phyloP scores from a whole-genome alignment of 1,140 invertebrate species.

The Cyphomyrmex costatus region DNA sequence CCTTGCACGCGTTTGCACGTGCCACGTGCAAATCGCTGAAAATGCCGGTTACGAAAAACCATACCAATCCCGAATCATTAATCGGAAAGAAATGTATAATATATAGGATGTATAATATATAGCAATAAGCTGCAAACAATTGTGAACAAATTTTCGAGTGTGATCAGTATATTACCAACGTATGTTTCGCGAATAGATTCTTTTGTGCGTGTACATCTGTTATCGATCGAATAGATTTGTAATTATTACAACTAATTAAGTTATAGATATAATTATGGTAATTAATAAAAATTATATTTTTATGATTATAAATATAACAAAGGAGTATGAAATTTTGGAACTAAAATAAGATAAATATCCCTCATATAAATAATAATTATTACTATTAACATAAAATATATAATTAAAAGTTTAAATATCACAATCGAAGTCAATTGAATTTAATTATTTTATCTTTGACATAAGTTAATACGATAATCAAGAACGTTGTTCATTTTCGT shows the following conservation, averaged over 20 bases:
- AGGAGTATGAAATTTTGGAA: slow-evolving; percentile 8
- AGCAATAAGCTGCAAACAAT: not conserved
- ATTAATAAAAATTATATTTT: slow-evolving; percentile 7
- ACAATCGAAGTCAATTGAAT: not conserved
- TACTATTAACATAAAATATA: not conserved
- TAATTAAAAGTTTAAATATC: not conserved
- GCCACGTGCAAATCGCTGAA: slow-evolving; percentile 23
- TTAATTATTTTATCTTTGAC: not conserved
- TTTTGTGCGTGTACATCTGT: not conserved
- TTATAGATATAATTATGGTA: not conserved
- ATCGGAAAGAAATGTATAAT: not conserved
- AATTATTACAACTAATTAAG: not conserved
- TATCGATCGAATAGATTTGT: slow-evolving; percentile 10
- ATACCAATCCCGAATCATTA: slow-evolving; percentile 7
- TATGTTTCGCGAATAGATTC: not conserved
- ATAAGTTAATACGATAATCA: not conserved
- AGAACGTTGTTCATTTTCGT: not conserved
- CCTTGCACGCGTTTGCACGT: not conserved
- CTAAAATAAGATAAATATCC: not conserved
- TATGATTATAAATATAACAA: not conserved
- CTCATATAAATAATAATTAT: not conserved
- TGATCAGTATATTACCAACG: not conserved
- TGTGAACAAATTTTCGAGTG: not conserved
- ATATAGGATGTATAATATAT: no score
- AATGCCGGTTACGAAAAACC: slow-evolving; percentile 21